Evolutionary conservation across 2,797 vertebrate genomes (phyloP).

Genomic region (Salarias fasciatus): DNA sequence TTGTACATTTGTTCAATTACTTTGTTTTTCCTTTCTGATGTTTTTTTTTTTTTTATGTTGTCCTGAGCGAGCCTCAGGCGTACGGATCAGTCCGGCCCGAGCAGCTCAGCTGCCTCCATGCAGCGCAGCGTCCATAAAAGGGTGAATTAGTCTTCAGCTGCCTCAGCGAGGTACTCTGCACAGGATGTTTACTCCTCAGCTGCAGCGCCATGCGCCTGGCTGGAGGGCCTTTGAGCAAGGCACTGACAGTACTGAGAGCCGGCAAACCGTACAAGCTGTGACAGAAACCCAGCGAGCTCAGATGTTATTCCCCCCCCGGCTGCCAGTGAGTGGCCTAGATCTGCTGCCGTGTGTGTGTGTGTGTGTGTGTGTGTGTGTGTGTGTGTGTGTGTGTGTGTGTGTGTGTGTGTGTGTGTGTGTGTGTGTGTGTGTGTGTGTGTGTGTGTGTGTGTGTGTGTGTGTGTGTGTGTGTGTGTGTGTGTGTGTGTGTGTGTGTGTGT

Average conservation of each 20-base stretch:
- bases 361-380: constrained; percentile 5
- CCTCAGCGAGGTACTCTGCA: neutral
- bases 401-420: constrained; percentile 21
- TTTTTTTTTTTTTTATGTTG: too few relatives aligned
- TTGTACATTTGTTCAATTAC: too few relatives aligned
- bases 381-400: constrained; percentile 27
- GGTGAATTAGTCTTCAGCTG: constrained; percentile 21
- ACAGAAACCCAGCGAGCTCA: neutral
- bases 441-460: constrained; percentile 25
- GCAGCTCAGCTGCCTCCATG: constrained; percentile 1
- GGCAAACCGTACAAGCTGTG: neutral
- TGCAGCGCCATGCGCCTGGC: neutral
- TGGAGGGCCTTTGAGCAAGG: constrained; percentile 13
- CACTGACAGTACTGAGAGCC: neutral
- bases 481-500: constrained; percentile 17
- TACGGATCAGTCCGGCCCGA: neutral
- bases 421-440: constrained; percentile 15
- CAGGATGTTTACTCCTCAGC: constrained; percentile 32
- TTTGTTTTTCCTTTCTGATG: too few relatives aligned
- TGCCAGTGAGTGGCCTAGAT: constrained; percentile 30
- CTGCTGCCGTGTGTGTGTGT: constrained; percentile 3
- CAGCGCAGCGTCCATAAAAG: constrained; percentile 47
- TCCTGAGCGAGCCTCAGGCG: too few relatives aligned
- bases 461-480: constrained; percentile 18
- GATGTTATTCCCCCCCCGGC: constrained; percentile 5